These are phyloP conservation scores for Luidia sarsii DNA, from an alignment of 53 echinoderm and acorn worm species.

Conservation along the genomic window DNA sequence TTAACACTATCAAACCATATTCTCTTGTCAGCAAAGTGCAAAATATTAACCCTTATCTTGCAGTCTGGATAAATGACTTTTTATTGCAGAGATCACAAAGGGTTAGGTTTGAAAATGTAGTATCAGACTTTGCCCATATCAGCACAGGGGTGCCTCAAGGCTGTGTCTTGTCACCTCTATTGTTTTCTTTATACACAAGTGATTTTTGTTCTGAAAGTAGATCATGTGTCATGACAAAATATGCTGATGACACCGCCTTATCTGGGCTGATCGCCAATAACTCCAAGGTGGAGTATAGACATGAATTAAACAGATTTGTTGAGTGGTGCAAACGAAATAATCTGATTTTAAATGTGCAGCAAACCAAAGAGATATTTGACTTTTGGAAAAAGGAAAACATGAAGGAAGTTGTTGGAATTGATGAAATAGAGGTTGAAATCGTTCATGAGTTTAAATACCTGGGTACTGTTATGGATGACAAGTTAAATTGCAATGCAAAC, in stretches of 20 bases:
- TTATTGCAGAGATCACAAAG: constrained; percentile 5
- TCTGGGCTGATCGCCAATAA: constrained; percentile 2
- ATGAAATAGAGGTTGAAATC: neutral
- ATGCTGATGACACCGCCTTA: constrained; percentile 30
- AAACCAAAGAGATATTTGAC: constrained; percentile 35
- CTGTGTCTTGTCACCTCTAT: constrained; percentile 32
- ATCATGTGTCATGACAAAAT: constrained; percentile 7
- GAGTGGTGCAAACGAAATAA: constrained; percentile 3
- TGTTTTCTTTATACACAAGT: constrained; percentile 22
- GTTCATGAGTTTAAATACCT: constrained; percentile 15
- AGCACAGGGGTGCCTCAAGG: constrained; percentile 26
- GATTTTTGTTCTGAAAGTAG: neutral
- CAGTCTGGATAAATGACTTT: constrained; percentile 30
- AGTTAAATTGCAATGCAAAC: neutral
- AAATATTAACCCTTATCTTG: neutral
- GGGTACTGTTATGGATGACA: neutral
- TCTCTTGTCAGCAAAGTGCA: constrained; percentile 5
- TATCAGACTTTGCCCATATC: neutral
- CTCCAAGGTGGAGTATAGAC: neutral
- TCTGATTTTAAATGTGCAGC: constrained; percentile 3
- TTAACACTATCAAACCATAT: constrained; percentile 23
- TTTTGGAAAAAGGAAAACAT: neutral
- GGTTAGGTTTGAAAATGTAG: neutral
- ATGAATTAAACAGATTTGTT: constrained; percentile 8
- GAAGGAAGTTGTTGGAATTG: neutral